These are phyloP conservation scores for Andrena fulva DNA, from an alignment of 2,888 invertebrate species.

Conservation along the genomic window DNA sequence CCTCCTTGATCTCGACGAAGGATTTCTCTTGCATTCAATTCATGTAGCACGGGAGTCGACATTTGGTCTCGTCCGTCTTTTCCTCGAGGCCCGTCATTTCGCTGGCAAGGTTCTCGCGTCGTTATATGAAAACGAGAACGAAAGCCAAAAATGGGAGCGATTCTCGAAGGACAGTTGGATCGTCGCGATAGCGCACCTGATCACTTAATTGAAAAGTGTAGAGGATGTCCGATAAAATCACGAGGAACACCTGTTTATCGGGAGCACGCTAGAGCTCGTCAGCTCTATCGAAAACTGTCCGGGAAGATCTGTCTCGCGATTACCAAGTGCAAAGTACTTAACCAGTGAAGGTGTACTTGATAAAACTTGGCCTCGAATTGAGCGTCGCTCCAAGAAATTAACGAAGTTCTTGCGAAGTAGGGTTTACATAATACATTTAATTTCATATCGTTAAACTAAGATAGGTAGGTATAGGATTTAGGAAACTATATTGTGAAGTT, in stretches of 20 bases:
- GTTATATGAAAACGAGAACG: neutral
- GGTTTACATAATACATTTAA: no score
- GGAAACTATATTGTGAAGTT: no score
- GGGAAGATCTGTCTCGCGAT: neutral
- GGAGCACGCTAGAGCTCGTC: neutral
- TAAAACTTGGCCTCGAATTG: no score
- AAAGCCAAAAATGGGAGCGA: neutral
- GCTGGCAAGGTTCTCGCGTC: slow-evolving; percentile 14
- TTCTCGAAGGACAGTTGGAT: neutral
- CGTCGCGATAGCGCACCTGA: slow-evolving; percentile 17
- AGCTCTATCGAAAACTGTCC: neutral
- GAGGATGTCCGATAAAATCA: slow-evolving; percentile 33
- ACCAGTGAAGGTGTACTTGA: neutral
- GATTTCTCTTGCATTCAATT: neutral
- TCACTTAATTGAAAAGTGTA: slow-evolving; percentile 19
- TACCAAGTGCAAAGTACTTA: slow-evolving; percentile 5
- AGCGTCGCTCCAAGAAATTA: no score
- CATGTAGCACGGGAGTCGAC: neutral
- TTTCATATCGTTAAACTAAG: no score
- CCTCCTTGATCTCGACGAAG: neutral
- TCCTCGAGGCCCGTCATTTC: neutral
- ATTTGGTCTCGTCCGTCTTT: slow-evolving; percentile 4
- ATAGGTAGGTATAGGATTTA: no score
- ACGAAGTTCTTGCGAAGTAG: no score
- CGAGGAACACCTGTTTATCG: slow-evolving; percentile 45